Conservation (phyloP, 2,797 vertebrate species). For the Bryconaethiops microstoma region DNA sequence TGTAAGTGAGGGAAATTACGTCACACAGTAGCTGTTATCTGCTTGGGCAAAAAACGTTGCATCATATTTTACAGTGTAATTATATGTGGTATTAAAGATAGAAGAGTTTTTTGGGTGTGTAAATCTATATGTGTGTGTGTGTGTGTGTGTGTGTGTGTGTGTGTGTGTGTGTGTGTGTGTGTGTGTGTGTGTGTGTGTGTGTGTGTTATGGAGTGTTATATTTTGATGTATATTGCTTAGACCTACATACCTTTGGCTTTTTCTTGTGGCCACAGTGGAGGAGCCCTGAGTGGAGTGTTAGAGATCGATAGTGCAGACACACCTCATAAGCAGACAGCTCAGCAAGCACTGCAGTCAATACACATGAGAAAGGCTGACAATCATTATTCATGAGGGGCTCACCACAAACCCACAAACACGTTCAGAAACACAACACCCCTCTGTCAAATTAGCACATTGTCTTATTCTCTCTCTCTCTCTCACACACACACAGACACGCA, state of each 20-base stretch:
- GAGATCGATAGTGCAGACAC: conserved; percentile 34
- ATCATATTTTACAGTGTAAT: no score
- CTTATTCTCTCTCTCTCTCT: neutral
- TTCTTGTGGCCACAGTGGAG: neutral
- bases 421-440: conserved; percentile 11
- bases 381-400: conserved; percentile 9
- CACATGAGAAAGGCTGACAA: conserved; percentile 14
- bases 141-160: conserved; percentile 32
- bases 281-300: neutral
- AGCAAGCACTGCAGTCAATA: conserved; percentile 7
- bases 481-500: neutral
- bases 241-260: no score
- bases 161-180: neutral
- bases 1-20: conserved; percentile 8
- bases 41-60: no score
- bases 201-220: no score
- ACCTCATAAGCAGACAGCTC: conserved; percentile 28
- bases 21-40: conserved; percentile 7
- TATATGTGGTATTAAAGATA: no score
- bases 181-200: no score
- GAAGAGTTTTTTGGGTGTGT: conserved; percentile 10
- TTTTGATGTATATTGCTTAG: no score
- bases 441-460: conserved; percentile 24
- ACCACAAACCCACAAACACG: conserved; percentile 5
- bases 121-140: neutral